Conservation (phyloP, 2,113 vertebrate species). For the Pomatostomus ruficeps region DNA sequence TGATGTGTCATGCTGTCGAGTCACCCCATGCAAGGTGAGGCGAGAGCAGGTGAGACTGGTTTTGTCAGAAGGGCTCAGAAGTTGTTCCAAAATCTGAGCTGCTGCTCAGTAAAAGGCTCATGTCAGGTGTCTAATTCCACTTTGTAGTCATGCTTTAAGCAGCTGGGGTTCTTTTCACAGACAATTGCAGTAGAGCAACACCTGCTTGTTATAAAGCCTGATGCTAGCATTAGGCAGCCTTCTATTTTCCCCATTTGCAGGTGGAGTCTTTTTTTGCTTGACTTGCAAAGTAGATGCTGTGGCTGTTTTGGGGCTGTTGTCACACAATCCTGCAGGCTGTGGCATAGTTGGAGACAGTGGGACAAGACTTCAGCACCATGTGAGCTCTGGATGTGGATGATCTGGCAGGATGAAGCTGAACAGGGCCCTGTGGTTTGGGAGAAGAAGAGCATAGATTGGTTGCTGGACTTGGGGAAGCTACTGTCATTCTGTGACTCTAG, state of each 20-base stretch:
- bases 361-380: not conserved
- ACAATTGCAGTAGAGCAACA: not conserved
- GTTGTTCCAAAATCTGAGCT: not conserved
- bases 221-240: not conserved
- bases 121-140: not conserved
- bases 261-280: not conserved
- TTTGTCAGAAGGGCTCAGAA: not conserved
- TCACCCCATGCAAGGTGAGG: not conserved
- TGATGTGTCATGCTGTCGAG: not conserved
- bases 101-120: not conserved
- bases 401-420: not conserved
- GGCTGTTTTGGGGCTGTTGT: not conserved
- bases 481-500: not conserved
- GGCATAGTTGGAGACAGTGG: not conserved
- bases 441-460: not conserved
- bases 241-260: not conserved
- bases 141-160: not conserved
- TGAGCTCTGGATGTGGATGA: accelerated
- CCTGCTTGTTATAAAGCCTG: not conserved
- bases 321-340: not conserved
- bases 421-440: not conserved
- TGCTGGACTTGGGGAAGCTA: not conserved
- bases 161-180: not conserved
- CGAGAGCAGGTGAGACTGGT: not conserved
- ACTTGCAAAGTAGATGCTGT: not conserved